These are phyloP conservation scores for Ditula angustiorana DNA, from an alignment of 2,888 invertebrate genomes.

Conservation along the genomic window DNA sequence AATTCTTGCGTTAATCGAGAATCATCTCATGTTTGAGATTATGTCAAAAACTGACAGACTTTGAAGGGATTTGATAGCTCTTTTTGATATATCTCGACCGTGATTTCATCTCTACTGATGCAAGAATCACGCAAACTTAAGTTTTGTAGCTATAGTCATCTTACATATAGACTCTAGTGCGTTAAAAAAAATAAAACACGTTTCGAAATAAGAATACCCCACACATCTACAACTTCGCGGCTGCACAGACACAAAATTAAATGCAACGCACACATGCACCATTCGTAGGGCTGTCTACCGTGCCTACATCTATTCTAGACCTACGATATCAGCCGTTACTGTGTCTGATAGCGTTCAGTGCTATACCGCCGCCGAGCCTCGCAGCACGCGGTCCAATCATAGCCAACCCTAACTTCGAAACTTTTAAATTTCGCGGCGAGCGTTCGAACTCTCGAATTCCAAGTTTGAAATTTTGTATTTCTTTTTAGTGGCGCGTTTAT, in stretches of 20 bases:
- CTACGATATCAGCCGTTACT: conserved; percentile 68
- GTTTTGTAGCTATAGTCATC: no score
- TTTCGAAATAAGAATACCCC: neutral
- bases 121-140: no score
- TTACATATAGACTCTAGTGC: no score
- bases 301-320: conserved; percentile 74
- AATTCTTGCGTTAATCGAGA: no score
- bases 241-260: conserved; percentile 14
- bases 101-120: no score
- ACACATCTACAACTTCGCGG: neutral
- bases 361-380: conserved; percentile 64
- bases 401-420: conserved; percentile 41
- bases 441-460: conserved; percentile 9
- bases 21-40: no score
- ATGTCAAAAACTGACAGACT: no score
- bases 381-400: conserved; percentile 65
- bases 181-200: neutral
- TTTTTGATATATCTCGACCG: no score
- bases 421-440: conserved; percentile 25
- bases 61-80: no score
- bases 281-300: conserved; percentile 49
- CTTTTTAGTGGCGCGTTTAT: conserved; percentile 14
- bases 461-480: conserved; percentile 3
- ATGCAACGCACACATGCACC: conserved; percentile 46
- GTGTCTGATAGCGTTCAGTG: conserved; percentile 76